Conservation (phyloP, 2,113 vertebrate genomes). For the Sus scrofa region DNA sequence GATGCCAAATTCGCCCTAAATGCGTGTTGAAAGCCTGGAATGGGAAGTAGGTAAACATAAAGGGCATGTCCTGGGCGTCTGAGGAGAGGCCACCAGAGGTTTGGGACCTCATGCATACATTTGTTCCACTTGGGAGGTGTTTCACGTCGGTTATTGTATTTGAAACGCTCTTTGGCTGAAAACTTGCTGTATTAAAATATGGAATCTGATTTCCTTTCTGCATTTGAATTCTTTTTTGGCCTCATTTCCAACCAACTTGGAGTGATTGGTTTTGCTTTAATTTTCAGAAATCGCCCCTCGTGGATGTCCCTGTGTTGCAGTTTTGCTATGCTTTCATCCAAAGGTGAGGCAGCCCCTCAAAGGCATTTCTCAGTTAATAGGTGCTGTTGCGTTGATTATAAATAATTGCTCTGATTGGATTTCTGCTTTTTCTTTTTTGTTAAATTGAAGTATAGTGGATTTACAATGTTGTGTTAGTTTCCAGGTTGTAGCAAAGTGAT, state of each 20-base stretch:
- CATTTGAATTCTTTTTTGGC: not conserved
- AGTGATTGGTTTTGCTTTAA: slow-evolving; percentile 27
- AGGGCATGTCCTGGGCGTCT: rapidly evolving
- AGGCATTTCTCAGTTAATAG: not conserved
- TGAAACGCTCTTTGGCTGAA: not conserved
- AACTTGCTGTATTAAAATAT: not conserved
- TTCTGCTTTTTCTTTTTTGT: not conserved
- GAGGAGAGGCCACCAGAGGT: rapidly evolving
- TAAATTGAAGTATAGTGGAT: not conserved
- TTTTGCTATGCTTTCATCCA: slow-evolving; percentile 94
- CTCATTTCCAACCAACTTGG: not conserved
- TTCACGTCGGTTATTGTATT: rapidly evolving
- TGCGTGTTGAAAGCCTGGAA: not conserved
- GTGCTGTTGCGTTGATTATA: not conserved
- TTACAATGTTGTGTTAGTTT: not conserved
- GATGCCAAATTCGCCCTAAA: not conserved
- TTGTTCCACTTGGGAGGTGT: not conserved
- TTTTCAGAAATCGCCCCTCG: slow-evolving; percentile 92
- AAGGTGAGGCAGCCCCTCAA: slow-evolving; percentile 86
- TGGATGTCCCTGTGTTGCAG: slow-evolving; percentile 95
- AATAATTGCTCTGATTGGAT: rapidly evolving
- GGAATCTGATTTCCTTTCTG: not conserved
- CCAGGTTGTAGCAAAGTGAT: rapidly evolving
- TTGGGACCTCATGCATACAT: not conserved
- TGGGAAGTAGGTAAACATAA: too few relatives aligned